These are phyloP conservation scores for Phylloscopus trochilus DNA, from an alignment of 2,113 vertebrate species.

Conservation along the genomic window DNA sequence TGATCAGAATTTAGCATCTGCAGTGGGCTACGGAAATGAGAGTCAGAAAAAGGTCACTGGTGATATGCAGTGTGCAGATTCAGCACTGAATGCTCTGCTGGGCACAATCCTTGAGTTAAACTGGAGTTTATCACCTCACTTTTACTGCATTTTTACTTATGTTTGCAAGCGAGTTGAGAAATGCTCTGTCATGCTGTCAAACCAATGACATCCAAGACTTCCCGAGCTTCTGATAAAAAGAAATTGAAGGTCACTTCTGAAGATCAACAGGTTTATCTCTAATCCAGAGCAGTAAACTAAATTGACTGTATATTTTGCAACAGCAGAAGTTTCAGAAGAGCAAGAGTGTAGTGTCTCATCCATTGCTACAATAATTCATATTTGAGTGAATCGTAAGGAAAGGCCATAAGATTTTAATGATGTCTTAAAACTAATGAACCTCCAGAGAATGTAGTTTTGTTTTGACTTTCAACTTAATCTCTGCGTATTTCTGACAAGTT, in stretches of 20 bases:
- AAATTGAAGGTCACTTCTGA: conserved; percentile 48
- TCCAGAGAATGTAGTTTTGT: not conserved
- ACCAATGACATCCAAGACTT: not conserved
- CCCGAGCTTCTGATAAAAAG: conserved; percentile 16
- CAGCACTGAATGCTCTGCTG: not conserved
- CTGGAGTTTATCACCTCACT: not conserved
- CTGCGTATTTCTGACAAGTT: not conserved
- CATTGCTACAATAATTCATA: not conserved
- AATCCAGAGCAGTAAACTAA: conserved; percentile 20
- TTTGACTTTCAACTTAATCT: not conserved
- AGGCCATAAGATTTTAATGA: not conserved
- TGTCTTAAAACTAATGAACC: not conserved
- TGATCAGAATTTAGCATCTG: not conserved
- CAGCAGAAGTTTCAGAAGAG: not conserved
- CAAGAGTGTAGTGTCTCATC: not conserved
- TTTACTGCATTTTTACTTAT: not conserved
- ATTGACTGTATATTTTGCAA: conserved; percentile 23
- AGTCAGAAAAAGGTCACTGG: not conserved
- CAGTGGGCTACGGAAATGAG: not conserved
- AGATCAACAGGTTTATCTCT: conserved; percentile 48
- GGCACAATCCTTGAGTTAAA: not conserved
- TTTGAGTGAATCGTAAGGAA: not conserved
- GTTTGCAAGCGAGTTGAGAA: not conserved
- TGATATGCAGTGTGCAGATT: not conserved
- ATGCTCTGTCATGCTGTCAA: not conserved